Evolutionary conservation across 1,140 invertebrate species (phyloP).

Genomic region (Aphis craccivora): DNA sequence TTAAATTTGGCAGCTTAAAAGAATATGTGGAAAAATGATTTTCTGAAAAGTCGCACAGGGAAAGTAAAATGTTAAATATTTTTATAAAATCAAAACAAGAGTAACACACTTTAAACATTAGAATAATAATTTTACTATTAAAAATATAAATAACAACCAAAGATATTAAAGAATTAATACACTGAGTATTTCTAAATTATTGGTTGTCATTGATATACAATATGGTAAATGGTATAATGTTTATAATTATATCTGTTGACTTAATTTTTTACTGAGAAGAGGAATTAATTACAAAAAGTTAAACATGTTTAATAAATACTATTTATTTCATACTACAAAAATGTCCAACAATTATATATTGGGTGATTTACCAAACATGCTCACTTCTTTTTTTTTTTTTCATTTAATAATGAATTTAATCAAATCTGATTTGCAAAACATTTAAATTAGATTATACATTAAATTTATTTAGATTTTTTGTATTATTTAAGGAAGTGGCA

Average conservation of each 20-base stretch:
- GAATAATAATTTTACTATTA: background rate
- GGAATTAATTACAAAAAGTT: background rate
- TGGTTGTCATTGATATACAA: background rate
- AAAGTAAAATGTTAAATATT: background rate
- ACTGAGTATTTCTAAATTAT: background rate
- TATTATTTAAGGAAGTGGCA: too few species aligned
- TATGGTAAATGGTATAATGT: background rate
- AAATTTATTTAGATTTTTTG: too few species aligned
- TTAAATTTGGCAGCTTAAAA: background rate
- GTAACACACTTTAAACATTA: background rate
- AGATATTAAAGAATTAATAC: background rate
- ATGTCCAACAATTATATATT: background rate
- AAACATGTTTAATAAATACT: background rate
- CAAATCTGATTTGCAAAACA: too few species aligned
- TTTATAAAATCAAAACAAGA: background rate
- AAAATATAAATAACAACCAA: background rate
- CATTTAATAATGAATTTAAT: too few species aligned
- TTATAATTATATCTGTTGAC: background rate
- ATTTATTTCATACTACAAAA: background rate
- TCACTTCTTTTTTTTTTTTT: too few species aligned
- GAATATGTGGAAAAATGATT: background rate
- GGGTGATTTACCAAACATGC: background rate
- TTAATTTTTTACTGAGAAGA: too few species aligned
- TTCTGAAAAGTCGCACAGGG: background rate
- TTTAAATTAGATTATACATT: too few species aligned